A percentile compares a stretch with the other conserved stretches of the same genome.
Evolutionary conservation across 2,797 vertebrate species (phyloP).

Genomic region (Leptoclinus maculatus): DNA sequence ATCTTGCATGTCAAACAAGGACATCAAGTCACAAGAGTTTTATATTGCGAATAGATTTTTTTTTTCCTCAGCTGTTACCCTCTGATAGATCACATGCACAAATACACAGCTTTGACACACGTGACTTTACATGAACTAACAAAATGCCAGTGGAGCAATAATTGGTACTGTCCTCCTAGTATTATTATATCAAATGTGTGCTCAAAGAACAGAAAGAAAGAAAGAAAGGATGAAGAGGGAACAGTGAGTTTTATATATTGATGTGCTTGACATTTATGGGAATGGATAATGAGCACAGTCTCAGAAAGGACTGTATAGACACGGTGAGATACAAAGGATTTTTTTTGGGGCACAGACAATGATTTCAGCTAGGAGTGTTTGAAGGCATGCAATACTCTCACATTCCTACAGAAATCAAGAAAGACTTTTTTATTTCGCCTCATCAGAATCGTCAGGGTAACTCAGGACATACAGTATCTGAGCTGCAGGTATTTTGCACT

Average conservation of each 20-base stretch:
- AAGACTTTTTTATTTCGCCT: neutral
- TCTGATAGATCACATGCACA: neutral
- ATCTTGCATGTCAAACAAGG: constrained; percentile 7
- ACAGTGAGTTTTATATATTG: constrained; percentile 5
- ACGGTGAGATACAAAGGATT: neutral
- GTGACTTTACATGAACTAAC: constrained; percentile 2
- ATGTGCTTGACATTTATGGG: constrained; percentile 20
- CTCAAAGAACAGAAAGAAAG: neutral
- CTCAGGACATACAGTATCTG: neutral
- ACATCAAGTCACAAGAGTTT: neutral
- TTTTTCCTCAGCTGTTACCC: neutral
- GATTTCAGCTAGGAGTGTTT: constrained; percentile 7
- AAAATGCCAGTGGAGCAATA: neutral
- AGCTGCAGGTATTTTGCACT: constrained; percentile 4
- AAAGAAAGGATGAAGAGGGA: neutral
- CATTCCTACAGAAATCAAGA: neutral
- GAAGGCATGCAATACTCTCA: neutral
- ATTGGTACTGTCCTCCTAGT: neutral
- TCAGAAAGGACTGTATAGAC: neutral
- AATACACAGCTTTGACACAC: neutral
- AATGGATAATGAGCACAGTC: neutral
- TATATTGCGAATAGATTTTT: neutral
- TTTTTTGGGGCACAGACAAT: neutral
- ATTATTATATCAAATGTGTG: neutral
- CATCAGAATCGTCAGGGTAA: neutral